Evolutionary conservation across 2,888 invertebrate species (phyloP).

Genomic region (Heliothis peltigera): DNA sequence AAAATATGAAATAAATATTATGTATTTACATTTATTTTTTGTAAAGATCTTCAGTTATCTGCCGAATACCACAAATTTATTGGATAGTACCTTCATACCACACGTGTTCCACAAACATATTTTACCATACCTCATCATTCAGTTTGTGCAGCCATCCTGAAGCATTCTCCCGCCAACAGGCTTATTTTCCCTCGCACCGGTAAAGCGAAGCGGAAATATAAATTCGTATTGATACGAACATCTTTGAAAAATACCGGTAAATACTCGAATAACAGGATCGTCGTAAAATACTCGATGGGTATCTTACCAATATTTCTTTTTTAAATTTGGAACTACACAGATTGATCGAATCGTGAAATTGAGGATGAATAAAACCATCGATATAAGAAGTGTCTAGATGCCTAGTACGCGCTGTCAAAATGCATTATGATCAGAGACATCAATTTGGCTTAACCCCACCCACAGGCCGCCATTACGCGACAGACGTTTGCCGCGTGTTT

Average conservation of each 20-base stretch:
- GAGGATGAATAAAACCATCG: slow-evolving; percentile 14
- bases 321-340: slow-evolving; percentile 29
- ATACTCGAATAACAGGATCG: slow-evolving; percentile 40
- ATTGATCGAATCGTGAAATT: slow-evolving; percentile 32
- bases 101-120: slow-evolving; percentile 21
- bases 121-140: slow-evolving; percentile 64
- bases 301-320: slow-evolving; percentile 22
- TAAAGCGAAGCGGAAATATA: slow-evolving; percentile 63
- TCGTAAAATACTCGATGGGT: slow-evolving; percentile 34
- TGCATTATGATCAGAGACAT: no score
- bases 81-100: background rate
- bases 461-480: no score
- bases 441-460: no score
- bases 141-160: slow-evolving; percentile 76
- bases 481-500: no score
- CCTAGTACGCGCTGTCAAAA: no score
- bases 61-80: background rate
- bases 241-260: slow-evolving; percentile 56
- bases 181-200: slow-evolving; percentile 61
- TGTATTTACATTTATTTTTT: no score
- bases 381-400: no score
- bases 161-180: slow-evolving; percentile 48
- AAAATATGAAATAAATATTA: no score
- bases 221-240: slow-evolving; percentile 57
- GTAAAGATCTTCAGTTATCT: no score